Conservation (phyloP, 2,797 vertebrate genomes). For the Sorex maritimensis region DNA sequence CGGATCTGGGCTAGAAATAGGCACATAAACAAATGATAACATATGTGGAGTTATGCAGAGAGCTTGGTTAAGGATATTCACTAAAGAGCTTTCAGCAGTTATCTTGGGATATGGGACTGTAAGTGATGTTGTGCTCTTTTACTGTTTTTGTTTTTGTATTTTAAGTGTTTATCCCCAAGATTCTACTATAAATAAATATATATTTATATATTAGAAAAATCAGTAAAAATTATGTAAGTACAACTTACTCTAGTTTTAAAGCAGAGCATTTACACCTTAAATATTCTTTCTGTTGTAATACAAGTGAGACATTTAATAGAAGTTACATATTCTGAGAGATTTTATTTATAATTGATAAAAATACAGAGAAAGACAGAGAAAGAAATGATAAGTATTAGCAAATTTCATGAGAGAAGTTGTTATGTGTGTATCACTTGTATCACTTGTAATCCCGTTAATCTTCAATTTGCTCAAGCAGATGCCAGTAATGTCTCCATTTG, state of each 20-base stretch:
- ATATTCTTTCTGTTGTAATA: constrained; percentile 32
- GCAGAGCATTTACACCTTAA: not conserved
- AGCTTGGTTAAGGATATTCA: not conserved
- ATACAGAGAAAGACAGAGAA: not conserved
- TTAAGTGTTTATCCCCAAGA: not conserved
- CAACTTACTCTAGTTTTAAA: constrained; percentile 55
- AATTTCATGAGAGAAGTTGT: not conserved
- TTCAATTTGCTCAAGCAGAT: no score
- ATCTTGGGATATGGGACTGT: not conserved
- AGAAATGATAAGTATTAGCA: not conserved
- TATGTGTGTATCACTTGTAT: no score
- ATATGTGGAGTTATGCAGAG: not conserved
- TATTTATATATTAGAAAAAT: not conserved
- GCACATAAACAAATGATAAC: not conserved
- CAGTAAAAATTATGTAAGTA: not conserved
- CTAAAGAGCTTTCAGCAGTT: constrained; percentile 14
- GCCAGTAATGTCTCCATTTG: no score
- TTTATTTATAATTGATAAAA: not conserved
- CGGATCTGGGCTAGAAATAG: not conserved
- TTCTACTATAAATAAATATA: constrained; percentile 18
- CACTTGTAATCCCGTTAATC: no score
- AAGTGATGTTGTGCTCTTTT: no score
- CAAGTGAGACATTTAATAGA: constrained; percentile 19
- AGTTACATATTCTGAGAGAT: not conserved
- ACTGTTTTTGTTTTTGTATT: not conserved